phyloP scores from a whole-genome alignment of 2,797 vertebrate species.

The Acanthornis magna region DNA sequence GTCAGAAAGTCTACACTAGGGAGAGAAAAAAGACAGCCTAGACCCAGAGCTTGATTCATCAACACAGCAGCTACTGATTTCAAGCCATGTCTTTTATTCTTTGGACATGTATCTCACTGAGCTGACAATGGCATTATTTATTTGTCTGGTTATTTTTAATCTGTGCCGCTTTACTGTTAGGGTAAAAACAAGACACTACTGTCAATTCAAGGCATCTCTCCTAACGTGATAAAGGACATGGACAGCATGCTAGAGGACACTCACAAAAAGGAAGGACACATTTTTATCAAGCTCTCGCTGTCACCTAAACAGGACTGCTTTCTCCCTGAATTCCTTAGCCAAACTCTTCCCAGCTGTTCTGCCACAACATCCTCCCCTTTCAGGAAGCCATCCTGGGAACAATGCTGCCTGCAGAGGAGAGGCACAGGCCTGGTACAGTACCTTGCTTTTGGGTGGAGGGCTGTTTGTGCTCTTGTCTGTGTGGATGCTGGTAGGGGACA shows the following conservation, averaged over 20 bases:
- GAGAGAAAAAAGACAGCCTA: not conserved
- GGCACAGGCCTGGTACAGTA: slow-evolving; percentile 77
- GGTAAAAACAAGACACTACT: slow-evolving; percentile 3
- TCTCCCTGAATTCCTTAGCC: not conserved
- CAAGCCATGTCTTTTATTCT: not conserved
- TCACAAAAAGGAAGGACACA: not conserved
- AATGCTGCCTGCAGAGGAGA: not conserved
- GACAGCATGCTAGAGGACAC: not conserved
- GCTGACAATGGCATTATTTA: slow-evolving; percentile 36
- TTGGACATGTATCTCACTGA: not conserved
- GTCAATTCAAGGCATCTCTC: slow-evolving; percentile 48
- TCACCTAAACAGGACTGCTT: not conserved
- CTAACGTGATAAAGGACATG: not conserved
- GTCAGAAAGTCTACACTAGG: not conserved
- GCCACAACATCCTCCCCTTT: not conserved
- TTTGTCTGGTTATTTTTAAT: slow-evolving; percentile 59
- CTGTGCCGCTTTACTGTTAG: slow-evolving; percentile 22
- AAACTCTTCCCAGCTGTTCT: not conserved
- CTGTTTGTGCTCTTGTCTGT: slow-evolving; percentile 92
- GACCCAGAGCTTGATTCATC: slow-evolving; percentile 2
- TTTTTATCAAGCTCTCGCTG: not conserved
- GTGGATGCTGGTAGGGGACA: slow-evolving; percentile 92
- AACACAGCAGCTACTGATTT: not conserved
- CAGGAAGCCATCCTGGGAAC: not conserved
- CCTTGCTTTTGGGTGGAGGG: slow-evolving; percentile 92